Base-by-base conservation (phyloP, 2,797 vertebrate genomes). In the Sebastes hubbsi region DNA sequence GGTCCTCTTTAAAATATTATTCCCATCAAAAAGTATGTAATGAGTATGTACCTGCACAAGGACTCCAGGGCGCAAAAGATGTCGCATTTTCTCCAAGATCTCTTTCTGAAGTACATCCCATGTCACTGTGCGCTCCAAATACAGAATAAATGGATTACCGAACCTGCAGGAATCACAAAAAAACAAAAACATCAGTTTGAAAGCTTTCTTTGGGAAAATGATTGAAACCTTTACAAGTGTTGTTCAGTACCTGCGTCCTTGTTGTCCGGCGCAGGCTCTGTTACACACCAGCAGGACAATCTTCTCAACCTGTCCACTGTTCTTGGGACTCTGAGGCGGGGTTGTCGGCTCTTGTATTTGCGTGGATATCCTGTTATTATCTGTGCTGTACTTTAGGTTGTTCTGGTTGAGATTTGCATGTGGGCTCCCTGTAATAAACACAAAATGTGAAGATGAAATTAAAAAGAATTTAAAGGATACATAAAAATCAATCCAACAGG, bases 21-120 rank as follows among this genome's bases (percentile, higher is more conserved):
- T 13, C 8, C 42, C 49, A 56, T 56, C 3, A 34, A 27, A 27
- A 1, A 1, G 8, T 16, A 5, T 25, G 29, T 8, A 6, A 55
- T 9, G 4, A 65, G 54, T 4, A 14, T 36, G 7, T 25, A 99
- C 98, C 97, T 99, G 98, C 70, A 98, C 92, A 82, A 96, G 96
- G 67, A 97, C 97, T 5, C 98, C 96, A 60, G 98, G 97, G 29
- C 97, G 96, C 89, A 98, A 89, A 74, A 97, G 95, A 88, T 98
- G 98, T 61, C 96, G 96, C 98, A 99, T 99, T 94, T 99, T 99
- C 94, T 99, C 98, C 92, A 99, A 89, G 81, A 99, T 99, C 49
- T 98, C 97, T 86, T 98, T 99, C 93, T 99, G 98, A 73, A 99
- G 96, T 2, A 97, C 90, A 79, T 99, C 98, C 98, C 98, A 99